phyloP scores from a whole-genome alignment of 2,797 vertebrate species.

The Pipistrellus nathusii region DNA sequence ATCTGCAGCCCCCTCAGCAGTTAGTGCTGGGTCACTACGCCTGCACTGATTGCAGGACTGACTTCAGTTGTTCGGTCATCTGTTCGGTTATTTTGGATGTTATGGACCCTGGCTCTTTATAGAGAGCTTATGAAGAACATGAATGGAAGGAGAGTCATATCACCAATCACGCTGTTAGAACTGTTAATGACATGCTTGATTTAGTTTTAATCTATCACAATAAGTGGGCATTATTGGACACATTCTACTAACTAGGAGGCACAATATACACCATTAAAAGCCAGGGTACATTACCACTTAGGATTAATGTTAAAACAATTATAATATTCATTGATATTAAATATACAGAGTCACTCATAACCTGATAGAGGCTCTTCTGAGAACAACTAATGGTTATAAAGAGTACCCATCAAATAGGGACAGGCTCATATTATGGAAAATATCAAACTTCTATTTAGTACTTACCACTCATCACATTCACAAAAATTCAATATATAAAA shows the following conservation, averaged over 20 bases:
- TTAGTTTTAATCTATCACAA: not conserved
- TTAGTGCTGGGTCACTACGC: too few species aligned
- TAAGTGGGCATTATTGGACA: not conserved
- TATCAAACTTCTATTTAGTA: slow-evolving; percentile 33
- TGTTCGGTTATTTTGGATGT: too few species aligned
- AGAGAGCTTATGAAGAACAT: not conserved
- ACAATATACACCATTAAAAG: not conserved
- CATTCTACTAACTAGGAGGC: not conserved
- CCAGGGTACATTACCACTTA: not conserved
- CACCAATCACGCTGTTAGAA: not conserved
- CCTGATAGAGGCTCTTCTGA: not conserved
- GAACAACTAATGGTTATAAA: not conserved
- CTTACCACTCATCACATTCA: not conserved
- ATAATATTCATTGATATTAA: not conserved
- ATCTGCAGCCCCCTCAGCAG: too few species aligned
- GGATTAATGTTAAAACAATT: not conserved
- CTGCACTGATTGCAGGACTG: too few species aligned
- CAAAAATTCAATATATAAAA: not conserved
- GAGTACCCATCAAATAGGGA: not conserved
- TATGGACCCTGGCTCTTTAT: too few species aligned
- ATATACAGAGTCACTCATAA: not conserved
- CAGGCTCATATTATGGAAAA: slow-evolving; percentile 1
- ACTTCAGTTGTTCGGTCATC: too few species aligned
- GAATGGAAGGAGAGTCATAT: not conserved
- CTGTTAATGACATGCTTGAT: not conserved